Evolutionary conservation across 2,797 vertebrate genomes (phyloP).

Genomic region (Euthynnus affinis): DNA sequence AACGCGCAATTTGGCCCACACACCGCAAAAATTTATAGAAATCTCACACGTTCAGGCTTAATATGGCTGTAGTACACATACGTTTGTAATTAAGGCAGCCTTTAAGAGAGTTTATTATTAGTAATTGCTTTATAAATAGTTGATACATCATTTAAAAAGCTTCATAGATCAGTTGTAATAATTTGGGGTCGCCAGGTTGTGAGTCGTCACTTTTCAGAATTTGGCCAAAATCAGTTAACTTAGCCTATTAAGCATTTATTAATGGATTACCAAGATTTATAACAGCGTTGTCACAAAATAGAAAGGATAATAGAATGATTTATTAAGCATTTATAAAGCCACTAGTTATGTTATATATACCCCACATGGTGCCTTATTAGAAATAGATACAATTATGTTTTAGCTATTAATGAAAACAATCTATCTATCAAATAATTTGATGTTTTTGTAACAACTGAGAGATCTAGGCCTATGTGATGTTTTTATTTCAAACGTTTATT

Average conservation of each 20-base stretch:
- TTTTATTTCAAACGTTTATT: too few relatives aligned
- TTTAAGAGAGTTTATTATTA: neutral
- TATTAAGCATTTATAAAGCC: neutral
- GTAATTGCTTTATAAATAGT: neutral
- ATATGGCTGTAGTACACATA: neutral
- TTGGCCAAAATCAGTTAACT: too few relatives aligned
- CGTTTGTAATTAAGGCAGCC: neutral
- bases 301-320: neutral
- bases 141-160: neutral
- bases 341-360: neutral
- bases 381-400: neutral
- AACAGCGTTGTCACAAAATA: neutral
- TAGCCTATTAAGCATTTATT: too few relatives aligned
- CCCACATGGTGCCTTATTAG: neutral
- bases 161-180: neutral
- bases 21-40: neutral
- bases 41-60: neutral
- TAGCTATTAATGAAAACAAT: too few relatives aligned
- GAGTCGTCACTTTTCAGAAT: too few relatives aligned
- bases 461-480: too few relatives aligned
- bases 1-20: too few relatives aligned
- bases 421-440: too few relatives aligned
- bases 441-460: too few relatives aligned
- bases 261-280: neutral
- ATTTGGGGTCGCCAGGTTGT: constrained; percentile 1